A percentile compares a stretch with the other conserved stretches of the same genome.
Evolutionary conservation across 2,113 vertebrate genomes (phyloP).

Genomic region (Gobiocypris rarus): DNA sequence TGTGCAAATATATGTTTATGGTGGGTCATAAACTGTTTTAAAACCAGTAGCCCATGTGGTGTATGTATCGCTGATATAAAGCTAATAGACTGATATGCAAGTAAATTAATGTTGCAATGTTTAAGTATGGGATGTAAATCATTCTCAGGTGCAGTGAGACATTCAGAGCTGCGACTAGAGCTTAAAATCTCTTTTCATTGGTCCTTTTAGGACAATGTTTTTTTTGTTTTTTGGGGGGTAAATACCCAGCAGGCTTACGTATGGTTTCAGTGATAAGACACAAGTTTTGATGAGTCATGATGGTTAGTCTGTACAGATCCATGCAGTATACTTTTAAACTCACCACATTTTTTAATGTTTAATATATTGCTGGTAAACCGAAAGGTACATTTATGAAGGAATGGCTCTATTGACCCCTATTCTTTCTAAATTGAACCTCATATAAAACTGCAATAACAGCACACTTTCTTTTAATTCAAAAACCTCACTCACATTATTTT

Average conservation of each 20-base stretch:
- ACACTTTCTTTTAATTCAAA: no score
- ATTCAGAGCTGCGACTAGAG: not conserved
- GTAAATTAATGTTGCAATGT: not conserved
- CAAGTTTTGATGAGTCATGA: not conserved
- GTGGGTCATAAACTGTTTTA: slow-evolving; percentile 22
- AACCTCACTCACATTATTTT: no score
- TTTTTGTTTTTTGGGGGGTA: slow-evolving; percentile 13
- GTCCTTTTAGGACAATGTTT: slow-evolving; percentile 54
- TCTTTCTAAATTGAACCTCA: no score
- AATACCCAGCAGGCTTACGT: slow-evolving; percentile 6
- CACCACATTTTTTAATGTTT: not conserved
- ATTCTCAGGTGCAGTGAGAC: slow-evolving; percentile 38
- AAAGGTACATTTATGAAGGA: not conserved
- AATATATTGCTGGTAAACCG: not conserved
- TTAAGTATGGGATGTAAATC: slow-evolving; percentile 39
- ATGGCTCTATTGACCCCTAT: no score
- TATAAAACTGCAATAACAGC: no score
- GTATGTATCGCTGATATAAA: not conserved
- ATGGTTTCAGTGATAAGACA: not conserved
- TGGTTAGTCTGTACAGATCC: not conserved
- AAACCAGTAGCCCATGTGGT: not conserved
- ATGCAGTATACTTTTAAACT: not conserved
- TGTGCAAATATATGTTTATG: slow-evolving; percentile 27
- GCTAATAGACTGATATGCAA: slow-evolving; percentile 10
- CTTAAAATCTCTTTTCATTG: slow-evolving; percentile 53